Base-by-base conservation (phyloP, 2,113 vertebrate genomes). In the Colius striatus region DNA sequence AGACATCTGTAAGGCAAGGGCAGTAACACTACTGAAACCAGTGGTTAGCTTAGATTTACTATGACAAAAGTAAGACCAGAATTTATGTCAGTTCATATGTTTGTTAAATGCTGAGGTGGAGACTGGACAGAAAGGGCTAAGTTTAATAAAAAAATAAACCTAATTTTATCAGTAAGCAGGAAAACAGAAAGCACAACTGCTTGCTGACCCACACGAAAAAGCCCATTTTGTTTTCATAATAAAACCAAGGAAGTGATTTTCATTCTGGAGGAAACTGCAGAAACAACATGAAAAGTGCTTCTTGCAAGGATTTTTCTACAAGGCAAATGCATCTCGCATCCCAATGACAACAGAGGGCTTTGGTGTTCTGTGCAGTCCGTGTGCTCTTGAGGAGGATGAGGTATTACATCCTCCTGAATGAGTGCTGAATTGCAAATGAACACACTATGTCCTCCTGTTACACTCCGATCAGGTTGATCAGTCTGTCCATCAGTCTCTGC, bases 211-310 rank as follows among this genome's bases (percentile, higher is more conserved):
- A n/a, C 23, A 68, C 25, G 30, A 45, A 91, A 67, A 27, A 4
- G 1, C 13, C 43, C 23, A 82, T 92, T 93, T 80, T 89, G 75
- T 47, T 78, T 60, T 89, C 50, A 29, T n/a, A 76, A 58, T 25
- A 84, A 92, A 94, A 51, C 26, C 41, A 60, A 93, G 53, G 41
- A 87, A 75, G 71, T 60, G 45, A 91, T 95, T 95, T 90, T 95
- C 32, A 81, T 93, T 92, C 85, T 71, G 62, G 47, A 53, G 0
- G 6, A 86, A 91, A 66, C 51, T 62, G 41, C 77, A 93, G 66
- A 65, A 84, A 58, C 0, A 0, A 75, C 43, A 68, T 41, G 48
- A 80, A 77, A 90, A 87, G 61, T 63, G 50, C 15, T 84, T 75
- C 60, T 92, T 10, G 79, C 53, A 85, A 73, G 70, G 53, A 77